Conservation (phyloP, 2,113 vertebrate genomes). For the Oncorhynchus kisutch region DNA sequence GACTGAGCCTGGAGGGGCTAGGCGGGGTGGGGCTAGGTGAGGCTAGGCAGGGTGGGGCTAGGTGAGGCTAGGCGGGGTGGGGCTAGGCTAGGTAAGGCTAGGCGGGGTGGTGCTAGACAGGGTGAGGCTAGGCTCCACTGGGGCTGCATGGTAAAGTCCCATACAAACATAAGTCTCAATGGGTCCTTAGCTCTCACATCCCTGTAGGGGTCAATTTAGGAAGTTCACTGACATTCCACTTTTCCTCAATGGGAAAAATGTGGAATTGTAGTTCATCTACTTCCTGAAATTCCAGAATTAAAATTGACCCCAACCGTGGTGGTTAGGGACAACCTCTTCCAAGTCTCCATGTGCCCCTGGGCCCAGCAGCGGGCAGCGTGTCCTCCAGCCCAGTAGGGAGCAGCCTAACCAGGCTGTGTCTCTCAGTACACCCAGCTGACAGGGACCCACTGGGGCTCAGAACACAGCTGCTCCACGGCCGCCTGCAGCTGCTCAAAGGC, state of each 20-base stretch:
- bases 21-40: too few species aligned
- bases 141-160: conserved; percentile 12
- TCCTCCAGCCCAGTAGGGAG: conserved; percentile 20
- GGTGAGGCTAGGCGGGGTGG: too few species aligned
- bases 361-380: conserved; percentile 26
- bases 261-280: too few species aligned
- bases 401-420: background rate
- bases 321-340: too few species aligned
- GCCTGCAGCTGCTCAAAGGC: conserved; percentile 93
- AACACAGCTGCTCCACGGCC: conserved; percentile 83
- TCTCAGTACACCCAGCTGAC: conserved; percentile 97
- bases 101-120: rapidly evolving
- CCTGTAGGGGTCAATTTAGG: conserved; percentile 4
- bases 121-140: background rate
- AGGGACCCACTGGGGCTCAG: conserved; percentile 95
- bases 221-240: too few species aligned
- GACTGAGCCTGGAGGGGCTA: background rate
- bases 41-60: too few species aligned
- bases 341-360: background rate
- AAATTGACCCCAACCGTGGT: too few species aligned
- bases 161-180: conserved; percentile 11
- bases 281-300: too few species aligned
- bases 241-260: too few species aligned
- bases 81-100: rapidly evolving
- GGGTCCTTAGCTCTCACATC: conserved; percentile 29